Conservation (phyloP, 2,113 vertebrate species). For the Nycticebus coucang region DNA sequence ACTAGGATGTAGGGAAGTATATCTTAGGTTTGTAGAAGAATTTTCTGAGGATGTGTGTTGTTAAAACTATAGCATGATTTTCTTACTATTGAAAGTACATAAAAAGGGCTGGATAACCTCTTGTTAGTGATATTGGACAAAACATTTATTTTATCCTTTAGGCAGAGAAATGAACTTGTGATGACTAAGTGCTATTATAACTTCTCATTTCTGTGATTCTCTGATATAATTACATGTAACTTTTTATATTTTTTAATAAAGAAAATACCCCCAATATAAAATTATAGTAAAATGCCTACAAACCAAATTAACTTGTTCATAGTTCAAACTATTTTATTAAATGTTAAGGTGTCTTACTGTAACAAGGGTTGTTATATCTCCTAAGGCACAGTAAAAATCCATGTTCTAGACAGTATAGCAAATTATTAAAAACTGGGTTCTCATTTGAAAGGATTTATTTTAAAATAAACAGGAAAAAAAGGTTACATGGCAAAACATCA, state of each 20-base stretch:
- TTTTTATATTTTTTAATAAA: constrained; percentile 38
- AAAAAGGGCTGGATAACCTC: not conserved
- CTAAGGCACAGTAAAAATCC: not conserved
- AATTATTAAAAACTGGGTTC: not conserved
- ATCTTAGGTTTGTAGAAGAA: not conserved
- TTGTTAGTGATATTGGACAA: not conserved
- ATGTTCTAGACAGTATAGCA: not conserved
- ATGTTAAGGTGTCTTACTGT: not conserved
- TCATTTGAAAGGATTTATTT: no score
- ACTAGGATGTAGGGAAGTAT: not conserved
- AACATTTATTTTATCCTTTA: not conserved
- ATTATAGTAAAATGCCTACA: not conserved
- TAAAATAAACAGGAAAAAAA: no score
- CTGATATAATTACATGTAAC: not conserved
- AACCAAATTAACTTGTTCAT: constrained; percentile 46
- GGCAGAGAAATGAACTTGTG: not conserved
- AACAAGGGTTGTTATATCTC: not conserved
- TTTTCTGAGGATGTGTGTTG: not conserved
- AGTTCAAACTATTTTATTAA: constrained; percentile 10
- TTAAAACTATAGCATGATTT: not conserved
- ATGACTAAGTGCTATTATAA: not conserved
- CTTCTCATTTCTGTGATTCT: not conserved
- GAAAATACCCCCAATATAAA: constrained; percentile 3
- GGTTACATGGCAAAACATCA: not conserved
- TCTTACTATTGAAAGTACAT: not conserved